phyloP scores from a whole-genome alignment of 2,888 invertebrate genomes.

The Drosophila falleni region DNA sequence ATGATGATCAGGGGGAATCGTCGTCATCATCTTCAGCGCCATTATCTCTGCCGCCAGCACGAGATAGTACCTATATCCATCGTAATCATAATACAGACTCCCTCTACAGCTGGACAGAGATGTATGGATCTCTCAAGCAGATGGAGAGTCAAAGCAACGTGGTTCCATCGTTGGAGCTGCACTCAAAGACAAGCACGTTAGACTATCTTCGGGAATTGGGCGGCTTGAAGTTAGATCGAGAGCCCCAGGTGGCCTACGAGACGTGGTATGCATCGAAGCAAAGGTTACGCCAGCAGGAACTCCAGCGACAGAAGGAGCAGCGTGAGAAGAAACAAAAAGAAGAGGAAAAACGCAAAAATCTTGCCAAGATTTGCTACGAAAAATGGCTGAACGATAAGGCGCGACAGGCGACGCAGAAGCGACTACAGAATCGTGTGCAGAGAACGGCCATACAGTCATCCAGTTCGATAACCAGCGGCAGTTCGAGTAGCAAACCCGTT shows the following conservation, averaged over 20 bases:
- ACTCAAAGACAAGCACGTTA: constrained; percentile 59
- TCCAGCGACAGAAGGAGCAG: constrained; percentile 37
- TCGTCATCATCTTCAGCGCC: constrained; percentile 39
- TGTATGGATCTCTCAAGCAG: constrained; percentile 33
- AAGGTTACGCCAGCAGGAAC: constrained; percentile 33
- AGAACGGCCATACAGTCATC: neutral
- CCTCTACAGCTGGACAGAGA: constrained; percentile 33
- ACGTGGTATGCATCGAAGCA: constrained; percentile 83
- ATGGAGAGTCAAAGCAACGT: constrained; percentile 54
- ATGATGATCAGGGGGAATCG: constrained; percentile 12
- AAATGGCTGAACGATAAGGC: constrained; percentile 77
- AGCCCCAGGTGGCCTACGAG: constrained; percentile 77
- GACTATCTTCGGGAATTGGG: constrained; percentile 36
- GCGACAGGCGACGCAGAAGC: constrained; percentile 31
- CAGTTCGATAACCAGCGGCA: neutral
- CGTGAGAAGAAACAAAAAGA: constrained; percentile 52
- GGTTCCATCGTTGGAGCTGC: constrained; percentile 75
- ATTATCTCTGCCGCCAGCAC: constrained; percentile 39
- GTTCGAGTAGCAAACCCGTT: neutral
- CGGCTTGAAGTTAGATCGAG: constrained; percentile 31
- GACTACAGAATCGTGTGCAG: constrained; percentile 18
- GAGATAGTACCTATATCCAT: neutral
- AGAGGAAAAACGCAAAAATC: constrained; percentile 63
- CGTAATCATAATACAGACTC: constrained; percentile 8
- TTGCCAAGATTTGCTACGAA: constrained; percentile 74